Base-by-base conservation (phyloP, 2,113 vertebrate species). In the Catharus bicknelli region DNA sequence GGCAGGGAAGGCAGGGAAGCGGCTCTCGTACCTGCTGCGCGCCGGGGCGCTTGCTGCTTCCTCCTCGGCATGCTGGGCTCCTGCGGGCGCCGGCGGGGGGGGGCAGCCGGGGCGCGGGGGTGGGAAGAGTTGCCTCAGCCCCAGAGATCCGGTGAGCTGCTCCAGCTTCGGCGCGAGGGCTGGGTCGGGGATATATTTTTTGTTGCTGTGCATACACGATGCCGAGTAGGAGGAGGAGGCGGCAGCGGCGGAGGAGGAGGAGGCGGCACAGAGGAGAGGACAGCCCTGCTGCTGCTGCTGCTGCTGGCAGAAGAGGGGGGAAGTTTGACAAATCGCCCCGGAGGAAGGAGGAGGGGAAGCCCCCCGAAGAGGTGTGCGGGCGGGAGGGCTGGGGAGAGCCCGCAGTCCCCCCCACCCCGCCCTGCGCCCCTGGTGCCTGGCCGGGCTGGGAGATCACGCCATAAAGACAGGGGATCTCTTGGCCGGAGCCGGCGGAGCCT, bases 41-140 rank as follows among this genome's bases (percentile, higher is more conserved):
- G 99, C 98, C 99, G 98, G 95, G 99, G 99, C 98, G 99, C 99
- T 96, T 99, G 98, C 98, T 99, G 99, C 98, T 99, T 99, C 98
- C 99, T 99, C 98, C 99, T 98, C 98, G 99, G 99, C 99, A 99
- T 99, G 98, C 97, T 98, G 97, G 72, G 96, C 84, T 92, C 70
- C 96, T 79, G 97, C 96, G 95, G 88, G 95, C 96, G 96, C 83
- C 54, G 97, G 95, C 94, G 96, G 97, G 95, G 96, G 97, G 97
- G 98, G 98, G 97, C 97, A 96, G 80, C 95, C 92, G 97, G 97
- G 97, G 97, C 98, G 97, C 98, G 97, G 95, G 96, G 98, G 97
- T 97, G 96, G 98, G 91, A 94, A 97, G 96, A 96, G 98, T 97
- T 97, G 97, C 96, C 97, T 98, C 97, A 96, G 97, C 95, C 96